Evolutionary conservation across 2,888 invertebrate genomes (phyloP).

Genomic region (Eudemis profundana): DNA sequence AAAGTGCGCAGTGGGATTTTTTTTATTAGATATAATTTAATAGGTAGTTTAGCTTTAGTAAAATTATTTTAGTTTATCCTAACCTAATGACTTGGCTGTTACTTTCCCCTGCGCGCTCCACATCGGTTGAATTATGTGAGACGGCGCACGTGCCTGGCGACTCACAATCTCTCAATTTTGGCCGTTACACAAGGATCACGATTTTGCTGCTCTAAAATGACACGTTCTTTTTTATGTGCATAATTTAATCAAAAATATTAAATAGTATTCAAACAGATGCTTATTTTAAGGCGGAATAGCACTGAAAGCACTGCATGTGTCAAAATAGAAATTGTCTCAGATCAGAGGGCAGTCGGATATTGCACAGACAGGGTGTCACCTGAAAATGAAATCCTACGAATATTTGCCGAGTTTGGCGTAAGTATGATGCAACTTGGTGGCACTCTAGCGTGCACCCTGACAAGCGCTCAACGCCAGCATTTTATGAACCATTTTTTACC

Average conservation of each 20-base stretch:
- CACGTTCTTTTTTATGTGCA: neutral
- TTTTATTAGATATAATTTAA: too few species aligned
- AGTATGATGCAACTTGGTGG: neutral
- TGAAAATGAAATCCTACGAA: too few species aligned
- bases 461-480: neutral
- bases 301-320: too few species aligned
- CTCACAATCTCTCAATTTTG: conserved; percentile 6
- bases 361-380: too few species aligned
- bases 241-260: neutral
- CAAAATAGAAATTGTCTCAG: too few species aligned
- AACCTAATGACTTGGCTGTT: neutral
- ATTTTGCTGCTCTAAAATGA: neutral
- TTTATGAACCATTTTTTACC: neutral
- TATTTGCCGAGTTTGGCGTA: neutral
- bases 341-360: too few species aligned
- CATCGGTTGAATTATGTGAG: conserved; percentile 21
- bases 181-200: neutral
- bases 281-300: too few species aligned
- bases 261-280: too few species aligned
- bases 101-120: neutral
- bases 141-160: conserved; percentile 26
- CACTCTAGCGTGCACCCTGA: neutral
- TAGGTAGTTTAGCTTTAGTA: too few species aligned
- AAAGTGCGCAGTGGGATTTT: too few species aligned
- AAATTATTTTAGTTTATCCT: too few species aligned